phyloP scores from a whole-genome alignment of 2,888 invertebrate species.

The Leptinotarsa peninsularis region DNA sequence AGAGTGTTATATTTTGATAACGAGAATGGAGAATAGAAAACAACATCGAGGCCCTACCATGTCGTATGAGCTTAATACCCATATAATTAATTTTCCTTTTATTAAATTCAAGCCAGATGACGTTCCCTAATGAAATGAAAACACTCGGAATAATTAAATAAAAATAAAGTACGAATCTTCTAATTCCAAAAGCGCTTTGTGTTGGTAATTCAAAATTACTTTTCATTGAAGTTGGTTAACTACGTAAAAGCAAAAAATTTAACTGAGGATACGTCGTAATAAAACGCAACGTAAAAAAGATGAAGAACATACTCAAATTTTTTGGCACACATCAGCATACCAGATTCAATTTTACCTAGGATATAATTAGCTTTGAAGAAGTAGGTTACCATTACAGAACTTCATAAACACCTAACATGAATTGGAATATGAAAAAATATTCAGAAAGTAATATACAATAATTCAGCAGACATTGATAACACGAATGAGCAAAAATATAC shows the following conservation, averaged over 20 bases:
- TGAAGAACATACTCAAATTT: not conserved
- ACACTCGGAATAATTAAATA: conserved; percentile 55
- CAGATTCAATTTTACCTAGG: no score
- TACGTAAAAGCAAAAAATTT: conserved; percentile 17
- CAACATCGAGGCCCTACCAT: conserved; percentile 33
- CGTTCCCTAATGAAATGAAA: conserved; percentile 57
- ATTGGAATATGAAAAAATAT: no score
- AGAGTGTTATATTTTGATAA: conserved; percentile 37
- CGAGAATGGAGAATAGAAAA: conserved; percentile 39
- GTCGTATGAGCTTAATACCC: conserved; percentile 46
- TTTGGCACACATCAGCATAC: no score
- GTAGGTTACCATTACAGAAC: no score
- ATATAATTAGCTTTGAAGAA: no score
- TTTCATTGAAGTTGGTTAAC: conserved; percentile 31
- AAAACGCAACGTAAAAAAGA: not conserved
- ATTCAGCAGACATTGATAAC: no score
- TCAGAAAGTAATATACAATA: no score
- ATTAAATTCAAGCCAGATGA: conserved; percentile 54
- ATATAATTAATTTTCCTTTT: conserved; percentile 58
- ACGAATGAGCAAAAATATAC: no score
- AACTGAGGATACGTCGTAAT: not conserved
- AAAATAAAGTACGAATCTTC: conserved; percentile 51
- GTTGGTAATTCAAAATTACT: conserved; percentile 36
- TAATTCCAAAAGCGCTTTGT: conserved; percentile 43
- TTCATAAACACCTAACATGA: no score